Base-by-base conservation (phyloP, 2,888 invertebrate genomes). In the Nemoura dubitans region DNA sequence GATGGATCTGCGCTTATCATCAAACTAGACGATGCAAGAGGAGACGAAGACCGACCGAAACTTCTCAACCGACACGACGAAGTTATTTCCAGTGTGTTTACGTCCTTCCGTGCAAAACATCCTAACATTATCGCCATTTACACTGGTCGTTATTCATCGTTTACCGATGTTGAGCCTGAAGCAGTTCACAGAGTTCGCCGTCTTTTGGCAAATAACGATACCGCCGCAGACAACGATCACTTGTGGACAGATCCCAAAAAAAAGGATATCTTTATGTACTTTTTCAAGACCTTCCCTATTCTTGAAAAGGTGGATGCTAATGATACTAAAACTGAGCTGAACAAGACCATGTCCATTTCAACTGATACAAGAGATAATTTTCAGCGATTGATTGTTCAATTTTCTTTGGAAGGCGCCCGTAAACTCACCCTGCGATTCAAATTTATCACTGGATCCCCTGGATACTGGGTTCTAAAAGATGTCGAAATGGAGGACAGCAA, bases 111-210 rank as follows among this genome's bases (percentile, higher is more conserved):
- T 28, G 90, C 92, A 6, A 90, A 91, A 21, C 90, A 93, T 87
- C 90, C 90, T 2, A 92, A 93, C 81, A 92, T 94, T 0, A 89
- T 94, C 7, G 94, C 92, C 0, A 87, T 95, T 0, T 94, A 94
- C 89, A 95, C 95, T 0, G 94, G 93, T 0, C 90, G 91, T 43
- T 92, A 92, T 88, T 93, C 94, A 0, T 94, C 95, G 26, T 92
- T 92, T 92, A 91, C 92, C 0, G 84, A 84, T 27, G 27, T 29
- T 6, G 84, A 84, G 26, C 26, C 84, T 21, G 84, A 84, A 30
- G 26, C 84, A 7, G 26, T 76, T 1, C 84, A 84, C 59, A 26
- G 84, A 76, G 76, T 84, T 0, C 84, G 84, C 25, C 59, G 84
- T 27, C 84, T 76, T 25, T 25, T 83, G 76, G 84, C 84, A 26